Evolutionary conservation across 2,113 vertebrate species (phyloP).

Genomic region (Acanthochromis polyacanthus): DNA sequence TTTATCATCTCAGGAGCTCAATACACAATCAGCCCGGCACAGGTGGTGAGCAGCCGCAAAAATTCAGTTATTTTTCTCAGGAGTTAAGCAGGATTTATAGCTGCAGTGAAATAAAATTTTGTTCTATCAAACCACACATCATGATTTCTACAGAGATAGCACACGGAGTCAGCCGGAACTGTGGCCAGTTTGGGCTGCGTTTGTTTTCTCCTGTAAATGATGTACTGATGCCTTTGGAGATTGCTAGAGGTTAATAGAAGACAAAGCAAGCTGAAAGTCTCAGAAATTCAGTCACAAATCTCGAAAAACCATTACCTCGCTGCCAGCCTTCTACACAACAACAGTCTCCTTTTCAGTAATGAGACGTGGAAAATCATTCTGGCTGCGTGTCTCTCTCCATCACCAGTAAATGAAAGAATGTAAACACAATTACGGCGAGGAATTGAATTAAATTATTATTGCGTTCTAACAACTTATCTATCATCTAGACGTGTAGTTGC

Average conservation of each 20-base stretch:
- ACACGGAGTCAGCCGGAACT: background rate
- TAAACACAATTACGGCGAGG: background rate
- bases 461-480: background rate
- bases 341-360: no score
- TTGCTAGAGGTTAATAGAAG: no score
- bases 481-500: background rate
- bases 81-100: no score
- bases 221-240: no score
- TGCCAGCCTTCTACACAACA: no score
- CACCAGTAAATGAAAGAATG: slow-evolving; percentile 13
- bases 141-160: background rate
- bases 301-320: no score
- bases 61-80: no score
- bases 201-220: background rate
- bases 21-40: no score
- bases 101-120: background rate
- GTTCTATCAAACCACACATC: background rate
- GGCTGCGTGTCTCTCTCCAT: background rate
- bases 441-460: background rate
- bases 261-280: background rate
- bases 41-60: no score
- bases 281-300: background rate
- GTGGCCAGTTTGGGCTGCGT: background rate
- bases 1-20: no score
- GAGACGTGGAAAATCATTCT: no score